Evolutionary conservation across 2,888 invertebrate genomes (phyloP).

Genomic region (Trypoxylon attenuatum): DNA sequence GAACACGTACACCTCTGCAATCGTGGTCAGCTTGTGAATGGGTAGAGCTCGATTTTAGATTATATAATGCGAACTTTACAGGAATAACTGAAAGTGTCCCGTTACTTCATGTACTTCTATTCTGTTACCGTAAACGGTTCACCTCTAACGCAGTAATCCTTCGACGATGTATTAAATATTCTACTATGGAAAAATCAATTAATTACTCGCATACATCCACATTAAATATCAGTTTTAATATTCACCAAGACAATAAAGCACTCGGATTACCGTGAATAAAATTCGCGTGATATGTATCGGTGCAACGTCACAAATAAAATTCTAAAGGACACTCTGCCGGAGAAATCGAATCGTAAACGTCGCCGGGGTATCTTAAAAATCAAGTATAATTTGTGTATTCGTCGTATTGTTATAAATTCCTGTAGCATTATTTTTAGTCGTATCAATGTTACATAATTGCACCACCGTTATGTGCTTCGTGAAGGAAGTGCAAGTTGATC

Average conservation of each 20-base stretch:
- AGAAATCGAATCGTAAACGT: too few relatives aligned
- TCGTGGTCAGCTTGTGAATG: constrained; percentile 36
- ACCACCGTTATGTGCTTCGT: not conserved
- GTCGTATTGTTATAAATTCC: not conserved
- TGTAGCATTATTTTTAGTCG: not conserved
- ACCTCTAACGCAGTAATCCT: not conserved
- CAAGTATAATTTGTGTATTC: not conserved
- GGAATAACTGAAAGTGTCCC: constrained; percentile 20
- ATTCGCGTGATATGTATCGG: too few relatives aligned
- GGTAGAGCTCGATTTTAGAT: constrained; percentile 32
- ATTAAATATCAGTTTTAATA: too few relatives aligned
- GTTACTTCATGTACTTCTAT: not conserved
- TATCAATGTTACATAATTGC: not conserved
- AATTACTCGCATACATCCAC: too few relatives aligned
- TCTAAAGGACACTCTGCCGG: too few relatives aligned
- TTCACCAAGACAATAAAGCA: too few relatives aligned
- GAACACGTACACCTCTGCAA: constrained; percentile 10
- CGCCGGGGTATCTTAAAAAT: not conserved
- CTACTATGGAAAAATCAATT: not conserved
- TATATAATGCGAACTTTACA: constrained; percentile 33
- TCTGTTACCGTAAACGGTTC: too few relatives aligned
- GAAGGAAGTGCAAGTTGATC: not conserved
- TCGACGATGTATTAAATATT: not conserved
- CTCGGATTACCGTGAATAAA: too few relatives aligned
- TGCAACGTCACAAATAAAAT: too few relatives aligned